phyloP scores from a whole-genome alignment of 2,888 invertebrate species.

The Drosophila pseudotalamancana region DNA sequence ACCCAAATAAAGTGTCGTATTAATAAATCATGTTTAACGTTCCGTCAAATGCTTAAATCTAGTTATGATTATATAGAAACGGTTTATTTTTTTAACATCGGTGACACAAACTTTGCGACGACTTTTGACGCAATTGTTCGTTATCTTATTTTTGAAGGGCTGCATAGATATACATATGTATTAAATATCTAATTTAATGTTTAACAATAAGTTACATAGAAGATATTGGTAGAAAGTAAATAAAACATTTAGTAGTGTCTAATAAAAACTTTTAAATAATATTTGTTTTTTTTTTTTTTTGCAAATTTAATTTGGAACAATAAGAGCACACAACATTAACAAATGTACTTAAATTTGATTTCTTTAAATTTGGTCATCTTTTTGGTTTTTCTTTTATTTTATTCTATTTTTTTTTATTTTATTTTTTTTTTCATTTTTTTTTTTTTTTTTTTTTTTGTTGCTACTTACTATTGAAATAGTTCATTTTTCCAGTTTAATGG shows the following conservation, averaged over 20 bases:
- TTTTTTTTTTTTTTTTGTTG: constrained; percentile 48
- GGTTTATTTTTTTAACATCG: constrained; percentile 63
- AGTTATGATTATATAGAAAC: constrained; percentile 53
- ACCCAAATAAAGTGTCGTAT: constrained; percentile 73
- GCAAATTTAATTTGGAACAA: constrained; percentile 45
- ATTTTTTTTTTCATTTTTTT: constrained; percentile 24
- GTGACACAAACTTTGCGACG: constrained; percentile 51
- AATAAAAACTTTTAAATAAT: constrained; percentile 66
- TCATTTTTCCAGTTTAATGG: constrained; percentile 76
- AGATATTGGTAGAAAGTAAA: constrained; percentile 64
- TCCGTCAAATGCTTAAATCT: constrained; percentile 47
- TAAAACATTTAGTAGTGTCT: constrained; percentile 74
- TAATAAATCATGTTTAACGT: constrained; percentile 43
- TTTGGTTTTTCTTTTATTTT: constrained; percentile 14
- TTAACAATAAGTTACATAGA: constrained; percentile 67
- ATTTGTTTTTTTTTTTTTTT: constrained; percentile 30
- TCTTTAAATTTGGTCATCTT: constrained; percentile 46
- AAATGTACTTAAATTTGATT: constrained; percentile 58
- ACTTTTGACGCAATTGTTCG: constrained; percentile 33
- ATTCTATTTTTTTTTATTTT: background rate
- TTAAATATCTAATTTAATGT: constrained; percentile 63
- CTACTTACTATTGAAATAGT: constrained; percentile 77
- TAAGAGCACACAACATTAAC: constrained; percentile 76
- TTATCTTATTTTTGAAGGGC: constrained; percentile 42
- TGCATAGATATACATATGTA: constrained; percentile 52